Conservation (phyloP, 2,888 invertebrate genomes). For the Mythimna impura region DNA sequence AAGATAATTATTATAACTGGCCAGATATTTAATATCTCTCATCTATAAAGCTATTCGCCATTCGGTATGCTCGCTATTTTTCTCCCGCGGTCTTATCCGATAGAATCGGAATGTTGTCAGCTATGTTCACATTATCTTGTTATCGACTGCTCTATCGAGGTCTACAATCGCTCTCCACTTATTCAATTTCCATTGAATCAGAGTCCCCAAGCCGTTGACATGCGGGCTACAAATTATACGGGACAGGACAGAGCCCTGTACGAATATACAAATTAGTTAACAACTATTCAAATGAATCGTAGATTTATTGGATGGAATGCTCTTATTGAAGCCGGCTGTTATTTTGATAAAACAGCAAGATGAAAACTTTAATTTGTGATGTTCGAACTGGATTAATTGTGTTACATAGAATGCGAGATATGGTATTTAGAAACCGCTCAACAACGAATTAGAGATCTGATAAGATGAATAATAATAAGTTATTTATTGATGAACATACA, state of each 20-base stretch:
- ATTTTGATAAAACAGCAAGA: slow-evolving; percentile 32
- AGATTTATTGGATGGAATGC: slow-evolving; percentile 70
- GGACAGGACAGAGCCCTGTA: slow-evolving; percentile 65
- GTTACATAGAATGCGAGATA: slow-evolving; percentile 12
- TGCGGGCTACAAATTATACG: slow-evolving; percentile 75
- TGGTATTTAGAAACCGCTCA: not conserved
- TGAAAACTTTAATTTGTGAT: slow-evolving; percentile 22
- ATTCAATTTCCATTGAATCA: slow-evolving; percentile 68
- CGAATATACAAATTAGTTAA: slow-evolving; percentile 78
- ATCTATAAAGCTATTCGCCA: slow-evolving; percentile 40
- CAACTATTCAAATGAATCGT: slow-evolving; percentile 70
- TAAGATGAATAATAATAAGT: not conserved
- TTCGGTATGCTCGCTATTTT: slow-evolving; percentile 49
- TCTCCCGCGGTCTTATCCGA: slow-evolving; percentile 38
- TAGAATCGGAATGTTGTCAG: slow-evolving; percentile 61
- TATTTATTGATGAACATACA: too few species aligned
- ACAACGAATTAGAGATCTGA: not conserved
- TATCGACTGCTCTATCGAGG: slow-evolving; percentile 60
- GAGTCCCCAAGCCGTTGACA: slow-evolving; percentile 63
- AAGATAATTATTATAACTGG: slow-evolving; percentile 18
- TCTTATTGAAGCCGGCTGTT: slow-evolving; percentile 32
- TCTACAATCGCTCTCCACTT: slow-evolving; percentile 65
- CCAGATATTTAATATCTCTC: slow-evolving; percentile 26
- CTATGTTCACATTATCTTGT: slow-evolving; percentile 57
- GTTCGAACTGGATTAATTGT: slow-evolving; percentile 11